Evolutionary conservation across 2,797 vertebrate genomes (phyloP).

Genomic region (Sphaeramia orbicularis): DNA sequence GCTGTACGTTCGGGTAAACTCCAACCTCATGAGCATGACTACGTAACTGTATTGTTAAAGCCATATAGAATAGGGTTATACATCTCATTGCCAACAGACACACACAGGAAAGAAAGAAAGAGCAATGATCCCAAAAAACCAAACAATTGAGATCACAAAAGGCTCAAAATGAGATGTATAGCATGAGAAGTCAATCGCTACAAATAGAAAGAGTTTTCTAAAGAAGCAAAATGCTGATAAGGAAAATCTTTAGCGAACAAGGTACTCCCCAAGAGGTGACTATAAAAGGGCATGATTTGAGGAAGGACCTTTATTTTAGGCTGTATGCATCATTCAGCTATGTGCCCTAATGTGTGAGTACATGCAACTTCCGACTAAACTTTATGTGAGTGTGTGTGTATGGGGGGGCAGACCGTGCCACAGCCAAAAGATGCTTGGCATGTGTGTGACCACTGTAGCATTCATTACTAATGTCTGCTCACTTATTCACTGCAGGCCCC

Average conservation of each 20-base stretch:
- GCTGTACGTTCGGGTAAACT: slow-evolving; percentile 41
- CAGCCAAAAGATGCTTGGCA: slow-evolving; percentile 45
- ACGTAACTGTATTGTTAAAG: slow-evolving; percentile 21
- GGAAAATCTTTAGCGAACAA: slow-evolving; percentile 41
- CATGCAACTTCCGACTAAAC: slow-evolving; percentile 24
- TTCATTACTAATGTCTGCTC: slow-evolving; percentile 43
- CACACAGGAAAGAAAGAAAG: not conserved
- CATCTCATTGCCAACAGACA: slow-evolving; percentile 1
- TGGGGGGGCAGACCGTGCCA: slow-evolving; percentile 45
- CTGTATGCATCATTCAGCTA: slow-evolving; percentile 41
- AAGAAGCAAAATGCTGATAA: slow-evolving; percentile 40
- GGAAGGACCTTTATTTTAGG: slow-evolving; percentile 63
- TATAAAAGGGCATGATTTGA: slow-evolving; percentile 61
- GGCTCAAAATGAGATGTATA: not conserved
- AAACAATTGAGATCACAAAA: not conserved
- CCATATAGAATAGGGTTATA: slow-evolving; percentile 2
- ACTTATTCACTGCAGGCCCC: slow-evolving; percentile 30
- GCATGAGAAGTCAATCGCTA: not conserved
- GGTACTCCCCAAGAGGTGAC: slow-evolving; percentile 62
- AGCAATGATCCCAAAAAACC: not conserved
- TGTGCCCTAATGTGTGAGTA: slow-evolving; percentile 10
- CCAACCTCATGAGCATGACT: slow-evolving; percentile 35
- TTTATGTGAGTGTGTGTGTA: slow-evolving; percentile 16
- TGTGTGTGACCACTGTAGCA: slow-evolving; percentile 57
- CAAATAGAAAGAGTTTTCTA: slow-evolving; percentile 32